Conservation (phyloP, 2,113 vertebrate genomes). For the Sinocyclocheilus anophthalmus region DNA sequence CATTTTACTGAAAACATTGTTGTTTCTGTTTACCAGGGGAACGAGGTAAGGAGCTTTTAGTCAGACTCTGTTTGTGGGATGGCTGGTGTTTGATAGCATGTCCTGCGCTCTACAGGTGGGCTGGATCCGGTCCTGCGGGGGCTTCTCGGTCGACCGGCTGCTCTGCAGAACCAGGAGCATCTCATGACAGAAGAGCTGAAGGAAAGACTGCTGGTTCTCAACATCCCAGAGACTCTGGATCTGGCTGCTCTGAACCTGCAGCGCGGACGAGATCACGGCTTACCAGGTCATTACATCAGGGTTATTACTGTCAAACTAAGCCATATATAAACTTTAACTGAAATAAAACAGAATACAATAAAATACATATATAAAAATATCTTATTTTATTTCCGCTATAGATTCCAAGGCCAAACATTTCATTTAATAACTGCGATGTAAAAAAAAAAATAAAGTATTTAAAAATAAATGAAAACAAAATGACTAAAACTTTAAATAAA, state of each 20-base stretch:
- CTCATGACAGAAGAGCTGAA: conserved; percentile 87
- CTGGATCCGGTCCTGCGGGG: conserved; percentile 90
- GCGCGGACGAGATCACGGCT: conserved; percentile 91
- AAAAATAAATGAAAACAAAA: no score
- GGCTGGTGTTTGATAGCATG: neutral
- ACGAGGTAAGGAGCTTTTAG: neutral
- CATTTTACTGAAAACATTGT: neutral
- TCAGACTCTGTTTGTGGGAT: neutral
- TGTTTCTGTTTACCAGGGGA: neutral
- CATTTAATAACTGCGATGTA: no score
- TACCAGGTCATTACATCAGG: conserved; percentile 79
- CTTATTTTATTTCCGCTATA: no score
- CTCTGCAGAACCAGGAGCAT: conserved; percentile 71
- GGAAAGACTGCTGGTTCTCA: conserved; percentile 80
- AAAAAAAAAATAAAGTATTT: no score
- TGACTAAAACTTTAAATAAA: no score
- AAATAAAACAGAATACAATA: no score
- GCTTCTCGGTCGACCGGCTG: conserved; percentile 81
- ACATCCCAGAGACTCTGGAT: conserved; percentile 78
- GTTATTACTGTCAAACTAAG: neutral
- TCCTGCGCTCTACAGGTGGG: conserved; percentile 78
- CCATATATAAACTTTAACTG: no score
- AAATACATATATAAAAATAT: no score
- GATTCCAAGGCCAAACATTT: no score
- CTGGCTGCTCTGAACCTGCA: conserved; percentile 92